Evolutionary conservation across 2,113 vertebrate genomes (phyloP).

Genomic region (Craseonycteris thonglongyai): DNA sequence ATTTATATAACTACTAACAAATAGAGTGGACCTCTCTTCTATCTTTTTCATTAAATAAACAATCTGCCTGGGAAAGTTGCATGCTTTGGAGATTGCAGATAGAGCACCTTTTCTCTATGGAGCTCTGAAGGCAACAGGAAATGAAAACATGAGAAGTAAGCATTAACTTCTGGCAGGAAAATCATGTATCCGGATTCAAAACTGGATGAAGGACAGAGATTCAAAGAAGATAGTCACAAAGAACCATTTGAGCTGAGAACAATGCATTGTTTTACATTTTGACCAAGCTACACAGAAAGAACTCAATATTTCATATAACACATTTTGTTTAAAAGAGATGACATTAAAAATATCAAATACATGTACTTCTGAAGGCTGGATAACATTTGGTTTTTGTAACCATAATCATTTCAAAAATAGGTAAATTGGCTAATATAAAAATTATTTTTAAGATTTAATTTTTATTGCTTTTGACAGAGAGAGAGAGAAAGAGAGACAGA

Average conservation of each 20-base stretch:
- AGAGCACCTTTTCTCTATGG: conserved; percentile 14
- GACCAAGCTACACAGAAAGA: background rate
- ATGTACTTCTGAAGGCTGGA: background rate
- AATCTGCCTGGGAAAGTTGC: conserved; percentile 7
- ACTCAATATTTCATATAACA: background rate
- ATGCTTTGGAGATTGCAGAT: background rate
- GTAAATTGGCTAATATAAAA: background rate
- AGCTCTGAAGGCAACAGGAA: conserved; percentile 59
- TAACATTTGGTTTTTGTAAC: background rate
- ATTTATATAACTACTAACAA: conserved; percentile 50
- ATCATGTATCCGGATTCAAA: conserved; percentile 43
- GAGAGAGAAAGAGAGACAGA: too few species aligned
- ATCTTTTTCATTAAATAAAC: conserved; percentile 56
- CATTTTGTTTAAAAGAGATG: background rate
- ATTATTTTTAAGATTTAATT: background rate
- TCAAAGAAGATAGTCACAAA: background rate
- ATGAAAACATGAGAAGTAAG: conserved; percentile 56
- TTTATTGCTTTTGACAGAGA: too few species aligned
- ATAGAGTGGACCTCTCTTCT: background rate
- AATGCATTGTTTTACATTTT: conserved; percentile 32
- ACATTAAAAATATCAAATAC: background rate
- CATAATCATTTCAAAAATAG: background rate
- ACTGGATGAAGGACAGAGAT: background rate
- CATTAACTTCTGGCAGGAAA: conserved; percentile 49
- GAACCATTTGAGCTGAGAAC: background rate